A percentile compares a stretch with the other conserved stretches of the same genome.
Evolutionary conservation across 2,113 vertebrate species (phyloP).

Genomic region (Sterrhoptilus dennistouni): DNA sequence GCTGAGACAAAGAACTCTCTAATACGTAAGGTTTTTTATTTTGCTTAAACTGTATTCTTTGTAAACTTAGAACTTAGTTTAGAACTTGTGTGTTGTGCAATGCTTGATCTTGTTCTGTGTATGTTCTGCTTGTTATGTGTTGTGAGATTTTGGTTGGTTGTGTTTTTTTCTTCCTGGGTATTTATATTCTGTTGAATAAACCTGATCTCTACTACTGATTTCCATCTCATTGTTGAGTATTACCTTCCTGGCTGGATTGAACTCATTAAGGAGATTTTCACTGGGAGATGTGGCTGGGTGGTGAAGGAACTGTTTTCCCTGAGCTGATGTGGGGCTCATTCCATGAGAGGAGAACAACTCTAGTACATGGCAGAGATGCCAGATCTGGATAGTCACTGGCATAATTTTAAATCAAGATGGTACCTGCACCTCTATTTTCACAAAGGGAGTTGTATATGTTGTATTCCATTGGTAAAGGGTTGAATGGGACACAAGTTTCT

Average conservation of each 20-base stretch:
- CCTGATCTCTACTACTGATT: background rate
- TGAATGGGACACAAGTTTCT: background rate
- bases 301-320: background rate
- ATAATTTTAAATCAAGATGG: background rate
- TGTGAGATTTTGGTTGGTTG: background rate
- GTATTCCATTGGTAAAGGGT: background rate
- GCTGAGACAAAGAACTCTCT: conserved; percentile 76
- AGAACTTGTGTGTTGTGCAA: background rate
- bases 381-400: background rate
- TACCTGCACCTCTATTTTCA: background rate
- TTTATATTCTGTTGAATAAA: background rate
- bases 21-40: conserved; percentile 75
- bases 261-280: background rate
- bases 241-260: background rate
- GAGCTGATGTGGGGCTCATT: rapidly evolving
- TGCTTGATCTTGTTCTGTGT: background rate
- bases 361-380: background rate
- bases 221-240: background rate
- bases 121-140: background rate
- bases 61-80: conserved; percentile 16
- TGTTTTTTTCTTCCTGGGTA: background rate
- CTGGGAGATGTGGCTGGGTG: background rate
- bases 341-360: background rate
- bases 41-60: conserved; percentile 57
- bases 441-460: background rate